These are phyloP conservation scores for Salpingus planirostris DNA, from an alignment of 2,888 invertebrate genomes.

Conservation along the genomic window DNA sequence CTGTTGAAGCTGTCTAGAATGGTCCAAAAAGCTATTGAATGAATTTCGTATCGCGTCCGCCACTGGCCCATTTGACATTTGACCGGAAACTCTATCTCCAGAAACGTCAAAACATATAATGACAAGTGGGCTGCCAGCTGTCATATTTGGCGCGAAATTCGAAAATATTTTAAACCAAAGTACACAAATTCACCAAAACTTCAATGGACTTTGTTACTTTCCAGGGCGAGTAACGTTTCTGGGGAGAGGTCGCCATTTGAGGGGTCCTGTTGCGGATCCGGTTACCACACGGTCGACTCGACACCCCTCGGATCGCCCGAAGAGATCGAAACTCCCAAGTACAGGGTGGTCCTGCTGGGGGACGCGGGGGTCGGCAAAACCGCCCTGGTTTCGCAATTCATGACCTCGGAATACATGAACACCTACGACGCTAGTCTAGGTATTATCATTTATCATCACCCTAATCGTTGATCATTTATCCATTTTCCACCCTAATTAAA, in stretches of 20 bases:
- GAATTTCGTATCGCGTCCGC: too few species aligned
- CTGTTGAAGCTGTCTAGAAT: too few species aligned
- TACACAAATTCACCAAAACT: too few species aligned
- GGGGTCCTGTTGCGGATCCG: constrained; percentile 75
- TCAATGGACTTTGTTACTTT: too few species aligned
- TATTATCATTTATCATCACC: constrained; percentile 48
- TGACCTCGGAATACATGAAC: constrained; percentile 94
- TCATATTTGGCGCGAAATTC: too few species aligned
- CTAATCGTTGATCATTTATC: not conserved
- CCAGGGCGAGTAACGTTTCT: constrained; percentile 59
- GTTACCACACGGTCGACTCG: constrained; percentile 69
- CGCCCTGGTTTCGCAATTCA: constrained; percentile 83
- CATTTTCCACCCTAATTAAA: constrained; percentile 34
- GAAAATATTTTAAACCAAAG: too few species aligned
- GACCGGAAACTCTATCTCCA: too few species aligned
- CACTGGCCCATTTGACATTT: too few species aligned
- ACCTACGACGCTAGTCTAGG: constrained; percentile 87
- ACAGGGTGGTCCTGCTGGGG: constrained; percentile 74
- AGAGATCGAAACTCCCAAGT: constrained; percentile 61
- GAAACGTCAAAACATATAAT: too few species aligned
- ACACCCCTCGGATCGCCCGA: constrained; percentile 67
- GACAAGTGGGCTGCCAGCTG: too few species aligned
- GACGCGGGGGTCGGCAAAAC: constrained; percentile 87
- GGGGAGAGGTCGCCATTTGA: constrained; percentile 76
- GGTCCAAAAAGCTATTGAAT: too few species aligned